phyloP scores from a whole-genome alignment of 2,113 vertebrate genomes.

The Asarcornis scutulata region DNA sequence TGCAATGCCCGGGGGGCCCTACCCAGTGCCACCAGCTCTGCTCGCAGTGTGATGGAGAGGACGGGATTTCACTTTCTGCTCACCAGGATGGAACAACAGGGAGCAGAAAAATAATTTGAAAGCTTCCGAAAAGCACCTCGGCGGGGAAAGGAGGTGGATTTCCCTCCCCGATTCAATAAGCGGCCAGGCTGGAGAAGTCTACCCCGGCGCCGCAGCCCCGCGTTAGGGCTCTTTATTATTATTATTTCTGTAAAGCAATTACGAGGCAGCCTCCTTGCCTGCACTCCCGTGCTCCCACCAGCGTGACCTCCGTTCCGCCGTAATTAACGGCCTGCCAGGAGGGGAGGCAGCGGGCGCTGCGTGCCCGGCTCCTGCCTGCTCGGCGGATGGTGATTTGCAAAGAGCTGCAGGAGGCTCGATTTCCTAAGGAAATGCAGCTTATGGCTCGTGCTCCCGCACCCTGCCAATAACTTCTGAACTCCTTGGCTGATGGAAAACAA shows the following conservation, averaged over 20 bases:
- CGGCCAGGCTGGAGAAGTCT: background rate
- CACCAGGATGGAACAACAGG: background rate
- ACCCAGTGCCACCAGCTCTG: too few species aligned
- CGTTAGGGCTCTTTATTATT: background rate
- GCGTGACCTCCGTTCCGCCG: background rate
- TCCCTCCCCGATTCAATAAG: background rate
- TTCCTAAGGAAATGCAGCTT: background rate
- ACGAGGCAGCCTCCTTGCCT: background rate
- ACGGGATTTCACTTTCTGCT: background rate
- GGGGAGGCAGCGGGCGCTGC: background rate
- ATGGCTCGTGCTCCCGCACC: background rate
- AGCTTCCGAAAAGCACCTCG: background rate
- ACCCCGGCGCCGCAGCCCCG: background rate
- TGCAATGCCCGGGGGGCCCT: background rate
- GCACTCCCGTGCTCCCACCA: background rate
- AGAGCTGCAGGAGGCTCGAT: background rate
- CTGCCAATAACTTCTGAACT: background rate
- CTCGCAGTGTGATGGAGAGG: too few species aligned
- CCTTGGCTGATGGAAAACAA: background rate
- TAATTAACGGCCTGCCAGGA: constrained; percentile 11
- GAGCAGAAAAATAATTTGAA: background rate
- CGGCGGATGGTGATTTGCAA: background rate
- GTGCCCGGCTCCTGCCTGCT: background rate
- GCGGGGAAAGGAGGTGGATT: background rate
- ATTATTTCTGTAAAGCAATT: background rate